A percentile compares a stretch with the other conserved stretches of the same genome.
Conservation (phyloP, 2,113 vertebrate genomes). For the Manacus vitellinus region DNA sequence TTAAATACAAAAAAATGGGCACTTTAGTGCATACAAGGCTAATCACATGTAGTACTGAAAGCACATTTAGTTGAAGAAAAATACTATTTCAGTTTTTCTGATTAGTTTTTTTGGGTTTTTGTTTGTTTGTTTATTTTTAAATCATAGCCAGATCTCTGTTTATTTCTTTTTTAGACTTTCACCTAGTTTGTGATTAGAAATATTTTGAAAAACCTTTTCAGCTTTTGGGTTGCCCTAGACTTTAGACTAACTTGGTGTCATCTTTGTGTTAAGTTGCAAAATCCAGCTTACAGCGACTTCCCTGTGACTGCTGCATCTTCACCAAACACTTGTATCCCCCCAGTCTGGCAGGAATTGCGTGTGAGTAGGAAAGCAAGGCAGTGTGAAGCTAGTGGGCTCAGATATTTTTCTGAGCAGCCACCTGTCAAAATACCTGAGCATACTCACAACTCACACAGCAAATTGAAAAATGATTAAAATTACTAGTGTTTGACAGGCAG, state of each 20-base stretch:
- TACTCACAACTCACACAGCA: neutral
- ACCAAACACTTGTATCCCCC: neutral
- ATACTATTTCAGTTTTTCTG: neutral
- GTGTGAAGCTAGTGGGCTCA: neutral
- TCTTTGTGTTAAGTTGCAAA: neutral
- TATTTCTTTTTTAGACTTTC: neutral
- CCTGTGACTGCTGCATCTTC: neutral
- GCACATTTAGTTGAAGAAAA: neutral
- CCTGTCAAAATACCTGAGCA: slow-evolving; percentile 45
- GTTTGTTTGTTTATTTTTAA: neutral
- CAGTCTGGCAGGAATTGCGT: neutral
- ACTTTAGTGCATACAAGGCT: neutral
- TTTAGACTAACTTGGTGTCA: neutral
- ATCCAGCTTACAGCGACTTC: neutral
- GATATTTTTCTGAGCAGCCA: neutral
- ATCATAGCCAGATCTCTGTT: neutral
- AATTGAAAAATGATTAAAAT: slow-evolving; percentile 57
- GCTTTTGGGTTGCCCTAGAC: neutral
- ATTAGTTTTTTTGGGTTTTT: neutral
- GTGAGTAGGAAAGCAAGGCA: neutral
- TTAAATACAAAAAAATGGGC: neutral
- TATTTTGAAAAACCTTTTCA: neutral
- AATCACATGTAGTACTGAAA: neutral
- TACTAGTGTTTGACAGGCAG: slow-evolving; percentile 19
- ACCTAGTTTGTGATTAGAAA: neutral